These are phyloP conservation scores for Danaus melanippus DNA, from an alignment of 1,140 invertebrate genomes.

Conservation along the genomic window DNA sequence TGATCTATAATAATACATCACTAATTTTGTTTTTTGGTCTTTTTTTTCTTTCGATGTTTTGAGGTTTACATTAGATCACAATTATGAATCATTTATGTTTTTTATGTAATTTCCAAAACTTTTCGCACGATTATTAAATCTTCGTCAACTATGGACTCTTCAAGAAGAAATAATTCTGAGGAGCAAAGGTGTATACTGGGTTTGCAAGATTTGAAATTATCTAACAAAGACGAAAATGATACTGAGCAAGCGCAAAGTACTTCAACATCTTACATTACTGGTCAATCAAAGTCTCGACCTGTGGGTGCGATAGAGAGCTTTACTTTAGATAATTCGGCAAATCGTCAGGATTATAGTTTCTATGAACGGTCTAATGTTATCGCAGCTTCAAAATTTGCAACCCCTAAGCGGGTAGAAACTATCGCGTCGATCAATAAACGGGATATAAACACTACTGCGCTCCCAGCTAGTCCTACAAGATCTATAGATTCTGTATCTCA, in stretches of 20 bases:
- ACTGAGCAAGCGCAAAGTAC: slow-evolving; percentile 65
- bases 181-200: slow-evolving; percentile 64
- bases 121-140: slow-evolving; percentile 10
- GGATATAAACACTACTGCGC: slow-evolving; percentile 53
- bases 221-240: slow-evolving; percentile 64
- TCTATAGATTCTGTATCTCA: slow-evolving; percentile 75
- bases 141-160: slow-evolving; percentile 45
- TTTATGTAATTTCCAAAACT: slow-evolving; percentile 19
- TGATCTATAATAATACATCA: slow-evolving; percentile 6
- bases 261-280: slow-evolving; percentile 47
- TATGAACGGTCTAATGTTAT: slow-evolving; percentile 72
- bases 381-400: slow-evolving; percentile 82
- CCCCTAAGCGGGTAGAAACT: slow-evolving; percentile 79
- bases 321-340: slow-evolving; percentile 55
- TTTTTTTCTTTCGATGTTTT: slow-evolving; percentile 26
- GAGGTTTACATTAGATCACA: slow-evolving; percentile 30
- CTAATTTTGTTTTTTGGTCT: slow-evolving; percentile 23
- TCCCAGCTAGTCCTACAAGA: slow-evolving; percentile 65
- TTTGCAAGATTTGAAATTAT: slow-evolving; percentile 69
- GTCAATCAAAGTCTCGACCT: slow-evolving; percentile 51
- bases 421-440: slow-evolving; percentile 73
- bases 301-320: slow-evolving; percentile 70
- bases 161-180: slow-evolving; percentile 58
- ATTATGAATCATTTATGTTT: slow-evolving; percentile 43
- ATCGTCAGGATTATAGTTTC: slow-evolving; percentile 66